Base-by-base conservation (phyloP, 1,140 invertebrate genomes). In the Mya arenaria region DNA sequence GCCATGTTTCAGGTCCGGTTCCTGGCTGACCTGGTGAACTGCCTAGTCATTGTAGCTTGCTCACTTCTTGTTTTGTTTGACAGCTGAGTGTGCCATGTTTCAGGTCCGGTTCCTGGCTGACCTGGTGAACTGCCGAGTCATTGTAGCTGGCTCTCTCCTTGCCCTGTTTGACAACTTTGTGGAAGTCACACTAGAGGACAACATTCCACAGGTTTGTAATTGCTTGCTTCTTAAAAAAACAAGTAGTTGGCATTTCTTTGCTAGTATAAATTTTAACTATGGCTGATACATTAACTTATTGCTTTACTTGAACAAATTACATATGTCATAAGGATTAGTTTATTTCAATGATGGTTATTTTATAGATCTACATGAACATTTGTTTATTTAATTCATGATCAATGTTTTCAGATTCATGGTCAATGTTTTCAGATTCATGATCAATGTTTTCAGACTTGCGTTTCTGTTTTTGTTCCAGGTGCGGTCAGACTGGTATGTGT, bases 101-200 rank as follows among this genome's bases (percentile, higher is more conserved):
- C 83, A 94, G 93, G 93, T 99, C 0, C 94, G 98, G 74, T 99
- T 99, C 92, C 94, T 99, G 60, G 96, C 97, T 4, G 98, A 99
- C 94, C 94, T 99, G 72, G 98, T 99, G 0, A 99, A 99, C 92
- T 99, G 98, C 89, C 97, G 99, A 93, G 98, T 99, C 1, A 95
- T 99, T 71, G 98, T 97, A 34, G 97, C 97, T 52, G 96, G 96
- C 41, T 99, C 98, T 5, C 93, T 99, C 32, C 93, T 99, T 84
- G 97, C 97, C 88, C 93, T 99, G 71, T 95, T 99, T 86, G 97
- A 99, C 91, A 98, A 96, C 86, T 96, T 99, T 94, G 95, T 99
- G 34, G 97, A 99, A 93, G 96, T 97, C 77, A 97, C 97, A 0
- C 96, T 98, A 90, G 98, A 99, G 93, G 97, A 98, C 90, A 95